phyloP scores from a whole-genome alignment of 1,140 invertebrate species.

The Littorina saxatilis region DNA sequence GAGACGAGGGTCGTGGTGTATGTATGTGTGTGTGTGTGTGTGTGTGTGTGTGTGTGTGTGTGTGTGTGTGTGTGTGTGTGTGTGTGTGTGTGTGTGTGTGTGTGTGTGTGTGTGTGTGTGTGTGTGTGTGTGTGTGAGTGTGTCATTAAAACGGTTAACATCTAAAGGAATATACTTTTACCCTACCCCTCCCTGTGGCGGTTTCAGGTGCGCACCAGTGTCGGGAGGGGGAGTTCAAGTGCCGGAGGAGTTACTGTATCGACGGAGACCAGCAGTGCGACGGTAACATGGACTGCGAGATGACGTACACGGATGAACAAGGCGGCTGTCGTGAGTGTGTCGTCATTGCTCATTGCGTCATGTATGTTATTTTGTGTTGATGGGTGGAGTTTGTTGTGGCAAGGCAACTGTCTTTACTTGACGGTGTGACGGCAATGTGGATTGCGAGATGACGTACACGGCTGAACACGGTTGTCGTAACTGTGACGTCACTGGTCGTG shows the following conservation, averaged over 20 bases:
- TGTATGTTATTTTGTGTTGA: neutral
- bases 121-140: too few species aligned
- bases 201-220: slow-evolving; percentile 55
- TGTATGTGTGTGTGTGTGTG: too few species aligned
- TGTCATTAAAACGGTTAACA: too few species aligned
- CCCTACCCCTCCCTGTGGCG: too few species aligned
- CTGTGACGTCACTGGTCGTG: neutral
- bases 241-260: slow-evolving; percentile 74
- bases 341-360: neutral
- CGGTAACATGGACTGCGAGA: slow-evolving; percentile 72
- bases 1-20: too few species aligned
- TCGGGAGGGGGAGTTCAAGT: slow-evolving; percentile 68
- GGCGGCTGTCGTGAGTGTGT: slow-evolving; percentile 56
- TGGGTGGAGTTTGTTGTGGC: too few species aligned
- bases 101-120: too few species aligned
- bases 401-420: too few species aligned
- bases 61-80: too few species aligned
- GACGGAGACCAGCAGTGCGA: slow-evolving; percentile 72
- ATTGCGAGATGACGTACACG: slow-evolving; percentile 70
- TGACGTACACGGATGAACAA: slow-evolving; percentile 61
- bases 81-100: too few species aligned
- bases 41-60: too few species aligned
- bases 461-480: slow-evolving; percentile 38
- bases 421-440: slow-evolving; percentile 69
- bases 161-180: too few species aligned